Percentiles rank a stretch among this genome's conserved stretches.
phyloP scores from a whole-genome alignment of 2,888 invertebrate species.

The Pecten maximus region DNA sequence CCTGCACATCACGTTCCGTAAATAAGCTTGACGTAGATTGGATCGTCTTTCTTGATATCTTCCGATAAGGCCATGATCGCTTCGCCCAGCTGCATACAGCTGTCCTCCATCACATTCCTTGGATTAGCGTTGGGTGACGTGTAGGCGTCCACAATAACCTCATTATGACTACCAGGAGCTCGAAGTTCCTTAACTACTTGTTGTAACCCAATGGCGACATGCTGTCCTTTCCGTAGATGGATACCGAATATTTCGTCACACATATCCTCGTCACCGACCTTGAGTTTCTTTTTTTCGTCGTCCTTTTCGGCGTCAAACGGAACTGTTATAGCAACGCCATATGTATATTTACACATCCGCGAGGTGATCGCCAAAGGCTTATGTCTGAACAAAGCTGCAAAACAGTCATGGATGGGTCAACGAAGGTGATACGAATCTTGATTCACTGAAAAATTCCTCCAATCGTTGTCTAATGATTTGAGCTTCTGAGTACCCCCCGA shows the following conservation, averaged over 20 bases:
- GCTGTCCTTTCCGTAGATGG: not conserved
- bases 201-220: not conserved
- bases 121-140: not conserved
- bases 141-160: not conserved
- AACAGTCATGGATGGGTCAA: not conserved
- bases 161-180: not conserved
- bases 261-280: not conserved
- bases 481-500: not conserved
- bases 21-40: not conserved
- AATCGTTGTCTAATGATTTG: not conserved
- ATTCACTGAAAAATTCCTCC: not conserved
- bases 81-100: not conserved
- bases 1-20: not conserved
- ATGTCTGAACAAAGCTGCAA: not conserved
- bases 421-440: not conserved
- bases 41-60: not conserved
- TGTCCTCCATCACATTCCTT: not conserved
- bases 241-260: not conserved
- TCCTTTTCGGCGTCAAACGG: not conserved
- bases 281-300: not conserved
- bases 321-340: not conserved
- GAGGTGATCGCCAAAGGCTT: not conserved
- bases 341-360: slow-evolving; percentile 1
- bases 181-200: not conserved
- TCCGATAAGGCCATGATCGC: not conserved